Conservation (phyloP, 2,113 vertebrate species). For the Nicator chloris region DNA sequence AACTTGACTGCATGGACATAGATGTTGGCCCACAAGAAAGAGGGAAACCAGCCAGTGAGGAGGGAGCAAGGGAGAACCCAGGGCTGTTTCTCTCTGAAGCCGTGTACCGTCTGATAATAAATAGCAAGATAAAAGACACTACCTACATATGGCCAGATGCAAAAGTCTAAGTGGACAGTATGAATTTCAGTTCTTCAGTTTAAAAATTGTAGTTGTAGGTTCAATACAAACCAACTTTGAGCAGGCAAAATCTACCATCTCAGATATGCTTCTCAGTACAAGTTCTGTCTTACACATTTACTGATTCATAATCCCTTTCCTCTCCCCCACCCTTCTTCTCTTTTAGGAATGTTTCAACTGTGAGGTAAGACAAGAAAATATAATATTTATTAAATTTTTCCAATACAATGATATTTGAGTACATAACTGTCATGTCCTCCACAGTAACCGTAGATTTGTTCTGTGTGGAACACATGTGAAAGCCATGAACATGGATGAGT, state of each 20-base stretch:
- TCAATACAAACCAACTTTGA: not conserved
- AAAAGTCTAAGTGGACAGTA: not conserved
- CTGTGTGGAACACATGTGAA: conserved; percentile 93
- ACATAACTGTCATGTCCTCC: conserved; percentile 8
- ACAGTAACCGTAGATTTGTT: conserved; percentile 90
- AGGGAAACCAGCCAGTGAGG: not conserved
- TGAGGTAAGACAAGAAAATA: conserved; percentile 81
- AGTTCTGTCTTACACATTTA: not conserved
- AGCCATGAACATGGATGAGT: conserved; percentile 96
- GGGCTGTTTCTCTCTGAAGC: not conserved
- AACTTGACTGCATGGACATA: not conserved
- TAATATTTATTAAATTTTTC: not conserved
- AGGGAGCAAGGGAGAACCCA: not conserved
- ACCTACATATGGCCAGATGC: not conserved
- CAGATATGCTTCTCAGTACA: not conserved
- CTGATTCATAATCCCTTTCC: not conserved
- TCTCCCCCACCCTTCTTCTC: conserved; percentile 24
- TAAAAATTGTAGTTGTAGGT: not conserved
- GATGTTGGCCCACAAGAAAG: not conserved
- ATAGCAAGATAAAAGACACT: not conserved
- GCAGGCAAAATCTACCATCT: not conserved
- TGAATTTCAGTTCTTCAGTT: not conserved
- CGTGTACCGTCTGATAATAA: fast-evolving
- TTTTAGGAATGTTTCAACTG: conserved; percentile 89
- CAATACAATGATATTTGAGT: not conserved